Conservation (phyloP, 92 coral and sea anemone species). For the Nematostella vectensis region DNA sequence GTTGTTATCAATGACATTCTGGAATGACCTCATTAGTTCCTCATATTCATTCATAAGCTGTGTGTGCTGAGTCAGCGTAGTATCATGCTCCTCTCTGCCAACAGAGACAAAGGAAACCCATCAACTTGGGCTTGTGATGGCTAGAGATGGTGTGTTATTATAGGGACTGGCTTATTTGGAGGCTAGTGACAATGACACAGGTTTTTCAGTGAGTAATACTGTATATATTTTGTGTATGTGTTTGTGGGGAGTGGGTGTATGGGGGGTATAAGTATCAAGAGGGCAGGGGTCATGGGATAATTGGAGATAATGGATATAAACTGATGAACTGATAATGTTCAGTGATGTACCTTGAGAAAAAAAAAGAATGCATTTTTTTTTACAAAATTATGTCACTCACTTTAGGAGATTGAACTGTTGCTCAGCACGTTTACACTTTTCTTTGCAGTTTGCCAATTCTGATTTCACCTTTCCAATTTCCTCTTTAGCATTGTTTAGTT, state of each 20-base stretch:
- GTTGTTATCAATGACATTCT: constrained; percentile 8
- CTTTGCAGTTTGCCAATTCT: background rate
- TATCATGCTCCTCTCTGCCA: constrained; percentile 12
- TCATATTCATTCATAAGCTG: constrained; percentile 12
- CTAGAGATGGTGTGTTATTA: too few species aligned
- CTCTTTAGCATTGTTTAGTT: background rate
- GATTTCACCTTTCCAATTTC: constrained; percentile 7
- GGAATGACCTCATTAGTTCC: constrained; percentile 13
- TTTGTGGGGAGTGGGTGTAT: too few species aligned
- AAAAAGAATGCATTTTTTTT: too few species aligned
- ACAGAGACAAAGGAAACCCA: background rate
- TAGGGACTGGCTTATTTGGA: too few species aligned
- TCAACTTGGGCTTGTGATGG: background rate
- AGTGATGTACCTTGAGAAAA: background rate
- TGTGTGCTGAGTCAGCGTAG: constrained; percentile 12
- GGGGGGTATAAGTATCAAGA: too few species aligned
- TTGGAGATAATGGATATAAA: background rate
- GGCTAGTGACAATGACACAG: too few species aligned
- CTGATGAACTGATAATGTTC: background rate
- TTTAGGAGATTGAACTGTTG: background rate
- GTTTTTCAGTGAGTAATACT: too few species aligned
- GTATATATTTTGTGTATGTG: too few species aligned
- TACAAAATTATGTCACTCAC: too few species aligned
- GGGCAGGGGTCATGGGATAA: too few species aligned
- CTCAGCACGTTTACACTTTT: background rate